Evolutionary conservation across 2,888 invertebrate species (phyloP).

Genomic region (Sinotaia quadrata): DNA sequence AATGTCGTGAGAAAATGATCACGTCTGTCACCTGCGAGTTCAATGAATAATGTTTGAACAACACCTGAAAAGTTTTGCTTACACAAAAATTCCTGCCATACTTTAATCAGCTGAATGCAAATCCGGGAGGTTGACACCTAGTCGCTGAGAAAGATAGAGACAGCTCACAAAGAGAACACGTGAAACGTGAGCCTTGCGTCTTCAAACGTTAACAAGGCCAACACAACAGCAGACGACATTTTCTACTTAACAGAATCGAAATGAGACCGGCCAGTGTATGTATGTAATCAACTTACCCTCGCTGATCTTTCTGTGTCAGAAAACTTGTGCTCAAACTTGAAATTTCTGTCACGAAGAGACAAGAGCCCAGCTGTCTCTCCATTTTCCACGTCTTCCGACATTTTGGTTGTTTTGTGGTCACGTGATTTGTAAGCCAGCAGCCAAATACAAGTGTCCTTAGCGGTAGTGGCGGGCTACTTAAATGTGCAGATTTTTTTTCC

Average conservation of each 20-base stretch:
- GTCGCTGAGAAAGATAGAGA: no score
- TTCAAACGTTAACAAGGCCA: neutral
- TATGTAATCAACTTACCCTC: slow-evolving; percentile 54
- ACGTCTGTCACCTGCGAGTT: no score
- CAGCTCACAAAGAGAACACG: slow-evolving; percentile 30
- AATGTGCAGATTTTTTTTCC: no score
- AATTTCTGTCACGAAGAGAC: slow-evolving; percentile 47
- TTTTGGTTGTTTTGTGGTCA: slow-evolving; percentile 57
- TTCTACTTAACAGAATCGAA: neutral
- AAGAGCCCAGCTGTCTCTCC: slow-evolving; percentile 47
- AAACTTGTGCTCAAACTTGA: slow-evolving; percentile 52
- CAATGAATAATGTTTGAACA: no score
- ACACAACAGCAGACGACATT: neutral
- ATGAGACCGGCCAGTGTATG: no score
- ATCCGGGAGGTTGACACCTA: neutral
- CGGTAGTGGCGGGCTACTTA: no score
- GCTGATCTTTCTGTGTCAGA: slow-evolving; percentile 59
- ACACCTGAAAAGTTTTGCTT: no score
- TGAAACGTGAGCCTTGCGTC: slow-evolving; percentile 21
- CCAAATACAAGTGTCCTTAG: no score
- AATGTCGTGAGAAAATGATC: no score
- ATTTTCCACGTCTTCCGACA: slow-evolving; percentile 60
- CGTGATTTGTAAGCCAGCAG: slow-evolving; percentile 47
- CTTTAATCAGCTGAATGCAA: no score
- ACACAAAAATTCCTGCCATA: no score